Evolutionary conservation across 2,888 invertebrate genomes (phyloP), one percentile per base, ranked within the genome.

Genomic region (Artemia sinica): DNA sequence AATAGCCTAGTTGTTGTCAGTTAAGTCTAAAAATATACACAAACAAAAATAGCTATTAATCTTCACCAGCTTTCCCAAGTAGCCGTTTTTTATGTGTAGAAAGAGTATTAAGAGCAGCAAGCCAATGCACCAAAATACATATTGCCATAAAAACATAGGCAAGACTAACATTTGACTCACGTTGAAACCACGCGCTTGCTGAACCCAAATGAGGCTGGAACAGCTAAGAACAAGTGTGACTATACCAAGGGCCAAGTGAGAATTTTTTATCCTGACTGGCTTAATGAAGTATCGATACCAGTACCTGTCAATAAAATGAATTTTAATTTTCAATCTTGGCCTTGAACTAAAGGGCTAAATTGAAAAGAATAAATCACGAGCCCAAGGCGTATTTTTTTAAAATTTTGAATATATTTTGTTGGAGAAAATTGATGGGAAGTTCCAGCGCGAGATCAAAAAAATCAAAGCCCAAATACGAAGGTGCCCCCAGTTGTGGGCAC

Each of bases 271-370:
- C 14, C 58, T n/a, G 8, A 58, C 58, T 8, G 58, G 58, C 58
- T 58, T 58, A 14, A 58, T 18, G 58, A 58, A 58, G 18, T 58
- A 58, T n/a, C 58, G 58, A 18, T 58, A 58, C 58, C 58, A 58
- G 58, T 58, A 58, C 58, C 58, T 58, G 58, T 8, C n/a, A 58
- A 18, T 28, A 28, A 28, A 28, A 28, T 28, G 4, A 28, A 28
- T 28, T 28, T 28, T 28, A 28, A 28, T 28, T 28, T n/a, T n/a
- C n/a, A n/a, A n/a, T n/a, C n/a, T n/a, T n/a, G n/a, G n/a, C n/a
- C n/a, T n/a, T n/a, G n/a, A n/a, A n/a, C n/a, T n/a, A n/a, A n/a
- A n/a, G n/a, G n/a, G n/a, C n/a, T n/a, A n/a, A n/a, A n/a, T n/a
- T n/a, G n/a, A n/a, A n/a, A 28, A 28, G 28, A 28, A 28, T 28